Base-by-base conservation (phyloP, 2,888 invertebrate species). In the Hydroisotoma schaefferi region DNA sequence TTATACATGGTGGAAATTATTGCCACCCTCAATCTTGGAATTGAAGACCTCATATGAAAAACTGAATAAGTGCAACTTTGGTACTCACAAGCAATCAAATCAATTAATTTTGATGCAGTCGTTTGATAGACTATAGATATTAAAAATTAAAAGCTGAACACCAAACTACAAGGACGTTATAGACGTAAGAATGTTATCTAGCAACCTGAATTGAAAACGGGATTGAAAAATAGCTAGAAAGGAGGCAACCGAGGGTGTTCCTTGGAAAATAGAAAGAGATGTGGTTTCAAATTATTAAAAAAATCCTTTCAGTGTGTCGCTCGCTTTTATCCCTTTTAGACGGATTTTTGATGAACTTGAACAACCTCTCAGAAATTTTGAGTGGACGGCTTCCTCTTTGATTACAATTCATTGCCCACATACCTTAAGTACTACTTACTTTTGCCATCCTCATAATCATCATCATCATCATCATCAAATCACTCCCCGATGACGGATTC, bases 321-420 rank as follows among this genome's bases (percentile, higher is more conserved):
- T 46, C 15, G 5, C 46, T 46, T 46, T 46, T 25, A 46, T 46
- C 46, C 23, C 46, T 23, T 46, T 46, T 25, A 46, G 20, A 22
- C 46, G 12, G 46, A 46, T 46, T 46, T 46, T 46, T 46, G 46
- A 46, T 46, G 23, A 46, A 46, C 23, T 46, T 46, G 23, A 46
- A 46, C 23, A 46, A 46, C 23, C 12, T 3, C 46, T 46, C 25
- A 25, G 5, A 20, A 46, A 20, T 40, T 20, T 40, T 20, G 20
- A 46, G 46, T 46, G 6, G 23, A 12, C 46, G 46, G 46, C 46
- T 23, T 46, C 25, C 46, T 46, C 46, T 46, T 46, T 46, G 46
- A 46, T 46, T 46, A 46, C 46, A 46, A 46, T 46, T 46, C 46
- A 46, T 46, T 46, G 46, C 46, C 46, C 46, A 46, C 46, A 46